These are phyloP conservation scores for Chirona hameri DNA, from an alignment of 2,888 invertebrate genomes.

Conservation along the genomic window DNA sequence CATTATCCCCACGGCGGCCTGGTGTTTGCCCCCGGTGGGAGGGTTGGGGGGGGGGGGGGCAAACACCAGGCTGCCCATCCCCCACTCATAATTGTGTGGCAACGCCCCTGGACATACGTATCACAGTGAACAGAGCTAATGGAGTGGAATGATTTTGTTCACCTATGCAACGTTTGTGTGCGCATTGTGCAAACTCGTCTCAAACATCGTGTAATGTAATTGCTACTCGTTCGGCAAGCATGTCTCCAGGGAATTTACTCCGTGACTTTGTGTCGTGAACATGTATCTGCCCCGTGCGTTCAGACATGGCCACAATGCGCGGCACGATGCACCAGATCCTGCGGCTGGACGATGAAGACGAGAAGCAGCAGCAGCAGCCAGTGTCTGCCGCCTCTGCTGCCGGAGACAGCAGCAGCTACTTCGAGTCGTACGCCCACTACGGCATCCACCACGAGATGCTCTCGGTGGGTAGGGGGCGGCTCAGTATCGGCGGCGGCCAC, in stretches of 20 bases:
- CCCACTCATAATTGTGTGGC: neutral
- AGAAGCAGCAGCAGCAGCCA: neutral
- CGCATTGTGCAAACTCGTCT: too few relatives aligned
- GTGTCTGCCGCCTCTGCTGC: conserved; percentile 33
- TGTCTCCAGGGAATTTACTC: too few relatives aligned
- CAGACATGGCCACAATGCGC: conserved; percentile 28
- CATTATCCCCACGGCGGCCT: neutral
- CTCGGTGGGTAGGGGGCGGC: conserved; percentile 54
- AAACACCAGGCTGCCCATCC: too few relatives aligned
- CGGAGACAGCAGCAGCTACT: conserved; percentile 62
- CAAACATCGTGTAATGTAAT: too few relatives aligned
- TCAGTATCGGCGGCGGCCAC: too few relatives aligned
- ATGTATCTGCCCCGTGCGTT: too few relatives aligned
- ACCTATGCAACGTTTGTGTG: too few relatives aligned
- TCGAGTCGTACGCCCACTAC: conserved; percentile 77
- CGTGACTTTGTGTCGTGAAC: too few relatives aligned
- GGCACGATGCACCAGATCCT: conserved; percentile 11
- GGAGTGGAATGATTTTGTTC: too few relatives aligned
- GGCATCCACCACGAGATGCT: conserved; percentile 94
- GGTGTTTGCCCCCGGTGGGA: neutral
- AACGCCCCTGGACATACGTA: neutral
- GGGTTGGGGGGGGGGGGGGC: too few relatives aligned
- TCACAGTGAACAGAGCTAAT: too few relatives aligned
- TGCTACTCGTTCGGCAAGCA: too few relatives aligned
- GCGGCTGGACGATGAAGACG: neutral